Base-by-base conservation (phyloP, 2,113 vertebrate species). In the Microcebus murinus region DNA sequence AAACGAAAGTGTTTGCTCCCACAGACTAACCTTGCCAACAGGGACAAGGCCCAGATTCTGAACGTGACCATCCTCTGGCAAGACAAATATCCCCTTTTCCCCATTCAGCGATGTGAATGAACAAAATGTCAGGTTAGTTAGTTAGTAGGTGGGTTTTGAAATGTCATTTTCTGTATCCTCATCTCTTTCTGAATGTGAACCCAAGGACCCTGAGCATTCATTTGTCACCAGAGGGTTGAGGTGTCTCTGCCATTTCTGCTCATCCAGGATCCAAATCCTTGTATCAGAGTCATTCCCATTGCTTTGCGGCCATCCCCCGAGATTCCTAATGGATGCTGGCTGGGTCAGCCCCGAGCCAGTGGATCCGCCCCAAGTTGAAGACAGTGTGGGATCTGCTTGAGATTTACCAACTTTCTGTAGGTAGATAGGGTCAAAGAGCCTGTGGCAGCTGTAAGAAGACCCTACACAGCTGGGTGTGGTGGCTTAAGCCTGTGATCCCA, bases 81-180 rank as follows among this genome's bases (percentile, higher is more conserved):
- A 87, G 36, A 63, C 27, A 77, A 96, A 89, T 14, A 50, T 8
- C 9, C 6, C 31, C 21, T 71, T 31, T 93, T 83, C 87, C 70
- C 96, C 17, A 80, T 29, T 80, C 59, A 27, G 18, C 36, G n/a
- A 84, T 39, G 18, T 70, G 25, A 87, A 80, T 45, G 74, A 84
- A 45, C 45, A 76, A 29, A 45, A 48, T 25, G 65, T 76, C 50
- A 57, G 34, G 84, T 96, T 95, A 95, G 85, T 93, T 55, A 94
- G 68, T 94, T 94, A 96, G 90, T 84, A 71, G 77, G 15, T 96
- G 94, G 91, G 52, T 95, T 90, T 70, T 91, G 67, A 90, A 96
- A 95, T 79, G 27, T 76, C 71, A 29, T 45, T 74, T 57, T 84
- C 63, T 59, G 67, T 85, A 36, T 83, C n/a, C 52, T 85, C 17